A percentile compares a stretch with the other conserved stretches of the same genome.
Conservation (phyloP, 92 coral and sea anemone species). For the Heliopora coerulea region DNA sequence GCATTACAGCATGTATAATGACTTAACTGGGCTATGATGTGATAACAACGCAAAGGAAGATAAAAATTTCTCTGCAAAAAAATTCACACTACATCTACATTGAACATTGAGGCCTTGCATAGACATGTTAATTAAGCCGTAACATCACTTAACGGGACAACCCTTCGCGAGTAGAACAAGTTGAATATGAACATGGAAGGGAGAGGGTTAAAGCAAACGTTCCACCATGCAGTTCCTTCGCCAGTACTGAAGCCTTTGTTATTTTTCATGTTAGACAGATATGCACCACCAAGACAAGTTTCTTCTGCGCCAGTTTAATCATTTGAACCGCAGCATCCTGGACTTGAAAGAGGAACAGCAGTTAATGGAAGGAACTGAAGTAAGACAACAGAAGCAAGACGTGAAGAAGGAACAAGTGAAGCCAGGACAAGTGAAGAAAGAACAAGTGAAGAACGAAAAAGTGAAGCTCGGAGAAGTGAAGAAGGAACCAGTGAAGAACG, state of each 20-base stretch:
- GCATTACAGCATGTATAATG: no score
- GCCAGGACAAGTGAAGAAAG: background rate
- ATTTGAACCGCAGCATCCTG: conserved; percentile 81
- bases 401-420: conserved; percentile 9
- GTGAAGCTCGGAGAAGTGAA: background rate
- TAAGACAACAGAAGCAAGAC: background rate
- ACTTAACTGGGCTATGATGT: no score
- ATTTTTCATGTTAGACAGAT: conserved; percentile 42
- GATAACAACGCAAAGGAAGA: no score
- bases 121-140: no score
- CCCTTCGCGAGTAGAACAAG: no score
- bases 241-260: background rate
- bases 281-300: conserved; percentile 97
- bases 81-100: no score
- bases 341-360: conserved; percentile 30
- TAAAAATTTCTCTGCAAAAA: no score
- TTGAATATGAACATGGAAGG: no score
- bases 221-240: no score
- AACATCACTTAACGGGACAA: no score
- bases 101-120: no score
- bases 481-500: background rate
- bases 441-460: conserved; percentile 2
- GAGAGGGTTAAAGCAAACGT: no score
- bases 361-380: conserved; percentile 1
- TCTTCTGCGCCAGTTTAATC: conserved; percentile 87